A percentile compares a stretch with the other conserved stretches of the same genome.
Evolutionary conservation across 2,888 invertebrate species (phyloP).

Genomic region (Sinhomidia bicolor): DNA sequence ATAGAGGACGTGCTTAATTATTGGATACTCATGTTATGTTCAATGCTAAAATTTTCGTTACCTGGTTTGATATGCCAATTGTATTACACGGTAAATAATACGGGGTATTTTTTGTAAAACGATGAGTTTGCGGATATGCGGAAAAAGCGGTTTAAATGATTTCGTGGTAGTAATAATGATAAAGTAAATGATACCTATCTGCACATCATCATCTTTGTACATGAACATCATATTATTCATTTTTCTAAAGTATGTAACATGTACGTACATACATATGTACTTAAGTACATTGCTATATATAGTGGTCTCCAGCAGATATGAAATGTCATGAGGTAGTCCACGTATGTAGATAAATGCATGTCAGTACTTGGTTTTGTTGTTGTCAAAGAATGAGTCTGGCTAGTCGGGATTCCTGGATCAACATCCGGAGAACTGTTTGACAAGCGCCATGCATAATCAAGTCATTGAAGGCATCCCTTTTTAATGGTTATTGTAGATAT

Average conservation of each 20-base stretch:
- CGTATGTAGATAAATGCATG: not conserved
- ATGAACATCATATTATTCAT: no score
- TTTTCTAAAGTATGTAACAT: not conserved
- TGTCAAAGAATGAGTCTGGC: not conserved
- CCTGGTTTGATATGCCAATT: no score
- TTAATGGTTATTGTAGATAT: no score
- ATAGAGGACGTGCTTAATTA: no score
- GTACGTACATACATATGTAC: not conserved
- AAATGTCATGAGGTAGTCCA: not conserved
- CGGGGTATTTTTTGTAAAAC: not conserved
- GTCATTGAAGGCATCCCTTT: not conserved
- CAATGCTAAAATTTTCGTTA: no score
- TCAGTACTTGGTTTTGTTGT: not conserved
- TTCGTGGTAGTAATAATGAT: no score
- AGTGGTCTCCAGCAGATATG: not conserved
- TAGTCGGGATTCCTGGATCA: not conserved
- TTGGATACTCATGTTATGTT: no score
- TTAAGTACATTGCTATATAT: no score
- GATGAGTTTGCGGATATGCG: not conserved
- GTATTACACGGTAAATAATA: no score
- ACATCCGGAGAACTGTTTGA: not conserved
- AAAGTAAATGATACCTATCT: no score
- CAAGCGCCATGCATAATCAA: not conserved
- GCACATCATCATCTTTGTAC: no score
- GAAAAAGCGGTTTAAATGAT: slow-evolving; percentile 9